A percentile compares a stretch with the other conserved stretches of the same genome.
These are phyloP conservation scores for Acanthaster planci DNA, from an alignment of 35 echinoderm and acorn worm genomes.

Conservation along the genomic window DNA sequence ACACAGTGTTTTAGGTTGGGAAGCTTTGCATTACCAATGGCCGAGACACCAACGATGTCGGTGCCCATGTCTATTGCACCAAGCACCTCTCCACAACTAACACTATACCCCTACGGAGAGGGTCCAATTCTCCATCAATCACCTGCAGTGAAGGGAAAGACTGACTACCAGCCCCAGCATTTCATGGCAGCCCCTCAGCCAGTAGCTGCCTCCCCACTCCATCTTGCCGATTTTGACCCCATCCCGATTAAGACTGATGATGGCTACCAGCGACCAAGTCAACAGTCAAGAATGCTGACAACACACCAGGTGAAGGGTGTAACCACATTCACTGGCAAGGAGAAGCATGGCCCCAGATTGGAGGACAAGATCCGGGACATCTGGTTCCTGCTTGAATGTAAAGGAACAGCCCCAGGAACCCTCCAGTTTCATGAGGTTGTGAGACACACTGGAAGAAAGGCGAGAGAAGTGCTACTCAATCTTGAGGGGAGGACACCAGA, in stretches of 20 bases:
- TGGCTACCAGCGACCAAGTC: neutral
- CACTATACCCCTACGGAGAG: neutral
- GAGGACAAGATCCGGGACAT: conserved; percentile 32
- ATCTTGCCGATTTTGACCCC: conserved; percentile 24
- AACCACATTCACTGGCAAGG: no score
- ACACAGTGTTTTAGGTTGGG: conserved; percentile 8
- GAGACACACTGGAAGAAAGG: conserved; percentile 4
- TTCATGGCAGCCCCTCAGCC: neutral
- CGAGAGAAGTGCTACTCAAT: conserved; percentile 38
- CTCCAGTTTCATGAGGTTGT: conserved; percentile 24
- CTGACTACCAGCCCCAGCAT: neutral
- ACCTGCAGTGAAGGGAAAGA: neutral
- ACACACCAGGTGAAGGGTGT: no score
- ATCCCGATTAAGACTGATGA: neutral
- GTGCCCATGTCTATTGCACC: neutral
- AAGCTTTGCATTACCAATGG: neutral
- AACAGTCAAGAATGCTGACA: neutral
- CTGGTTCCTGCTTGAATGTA: neutral
- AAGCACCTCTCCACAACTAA: neutral
- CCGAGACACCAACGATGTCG: neutral
- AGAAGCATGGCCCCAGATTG: neutral
- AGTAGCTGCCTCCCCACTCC: neutral
- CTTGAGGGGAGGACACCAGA: neutral
- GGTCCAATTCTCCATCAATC: neutral
- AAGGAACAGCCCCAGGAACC: neutral